Evolutionary conservation across 2,113 vertebrate species (phyloP), one percentile per base, ranked within the genome.

Genomic region (Alethe diademata): DNA sequence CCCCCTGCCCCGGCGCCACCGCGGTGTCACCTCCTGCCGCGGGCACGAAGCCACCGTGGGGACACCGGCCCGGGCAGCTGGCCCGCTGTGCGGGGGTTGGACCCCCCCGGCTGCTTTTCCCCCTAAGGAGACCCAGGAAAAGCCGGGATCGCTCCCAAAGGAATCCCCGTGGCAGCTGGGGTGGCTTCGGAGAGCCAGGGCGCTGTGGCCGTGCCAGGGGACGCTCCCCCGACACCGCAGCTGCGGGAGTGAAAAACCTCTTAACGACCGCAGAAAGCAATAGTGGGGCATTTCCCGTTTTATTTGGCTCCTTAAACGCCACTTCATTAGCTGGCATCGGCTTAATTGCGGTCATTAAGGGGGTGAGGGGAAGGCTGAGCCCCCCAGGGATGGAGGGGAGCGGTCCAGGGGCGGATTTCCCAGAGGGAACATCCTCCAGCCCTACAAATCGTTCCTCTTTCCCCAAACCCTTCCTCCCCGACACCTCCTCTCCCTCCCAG

Each of bases 41-140:
- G 8, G 75, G 26, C 60, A 73, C 43, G 5, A 11, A 29, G 66
- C 43, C 61, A 31, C 54, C 36, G 0, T 3, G 42, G 60, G 14
- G 35, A 56, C 81, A 43, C 8, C 57, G 5, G 48, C 3, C 2
- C 1, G 25, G 9, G 0, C 1, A 56, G 35, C 8, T 23, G 36
- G 15, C 22, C 35, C 54, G 0, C 64, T 3, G 5, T 1, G 31
- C 20, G 8, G 67, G 35, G 1, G 8, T 0, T 5, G 2, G 64
- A 11, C 4, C 35, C 43, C 4, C 33, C 14, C 1, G 5, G 19
- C 3, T 10, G 5, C 10, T 47, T 19, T 4, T 8, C 2, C 12
- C 23, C 8, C 28, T 5, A 1, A 24, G 15, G 10, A 26, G 23
- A 13, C 20, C 3, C 26, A 2, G n/a, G n/a, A 8, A 25, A 40